Percentiles rank a stretch among this genome's conserved stretches.
Conservation (phyloP, 2,113 vertebrate genomes). For the Cyprinus carpio region DNA sequence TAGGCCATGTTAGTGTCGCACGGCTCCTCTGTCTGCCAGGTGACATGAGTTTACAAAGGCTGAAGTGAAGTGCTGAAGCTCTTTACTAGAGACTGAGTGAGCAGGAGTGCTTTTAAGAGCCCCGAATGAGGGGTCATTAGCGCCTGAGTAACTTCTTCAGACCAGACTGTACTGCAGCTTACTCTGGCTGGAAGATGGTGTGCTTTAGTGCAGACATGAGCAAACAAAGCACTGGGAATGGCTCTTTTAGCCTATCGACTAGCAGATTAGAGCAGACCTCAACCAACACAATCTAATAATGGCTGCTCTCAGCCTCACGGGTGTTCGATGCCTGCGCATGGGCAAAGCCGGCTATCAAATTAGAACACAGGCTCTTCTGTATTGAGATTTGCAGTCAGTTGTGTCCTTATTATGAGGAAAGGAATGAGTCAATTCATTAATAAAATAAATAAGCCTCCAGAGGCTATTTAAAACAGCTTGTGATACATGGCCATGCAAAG, state of each 20-base stretch:
- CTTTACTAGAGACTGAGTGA: conserved; percentile 32
- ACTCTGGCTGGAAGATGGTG: not conserved
- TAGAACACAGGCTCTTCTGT: not conserved
- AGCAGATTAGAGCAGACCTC: conserved; percentile 14
- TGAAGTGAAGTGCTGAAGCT: conserved; percentile 30
- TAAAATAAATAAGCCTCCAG: not conserved
- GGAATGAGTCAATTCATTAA: not conserved
- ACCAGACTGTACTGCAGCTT: conserved; percentile 29
- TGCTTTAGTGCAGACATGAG: conserved; percentile 22
- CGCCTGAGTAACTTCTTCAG: conserved; percentile 52
- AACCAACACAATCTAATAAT: conserved; percentile 12
- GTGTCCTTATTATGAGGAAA: not conserved
- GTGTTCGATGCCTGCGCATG: not conserved
- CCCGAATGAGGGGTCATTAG: conserved; percentile 53
- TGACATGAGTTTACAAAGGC: conserved; percentile 42
- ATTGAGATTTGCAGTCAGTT: conserved; percentile 9
- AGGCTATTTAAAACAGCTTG: not conserved
- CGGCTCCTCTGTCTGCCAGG: conserved; percentile 19
- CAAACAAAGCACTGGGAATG: conserved; percentile 23
- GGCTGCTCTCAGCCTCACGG: not conserved
- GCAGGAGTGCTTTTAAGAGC: conserved; percentile 51
- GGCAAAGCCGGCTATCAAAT: not conserved
- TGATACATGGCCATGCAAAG: not conserved
- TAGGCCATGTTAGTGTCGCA: conserved; percentile 40
- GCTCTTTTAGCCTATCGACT: conserved; percentile 35